Evolutionary conservation across 2,113 vertebrate species (phyloP).

Genomic region (Chauna torquata): DNA sequence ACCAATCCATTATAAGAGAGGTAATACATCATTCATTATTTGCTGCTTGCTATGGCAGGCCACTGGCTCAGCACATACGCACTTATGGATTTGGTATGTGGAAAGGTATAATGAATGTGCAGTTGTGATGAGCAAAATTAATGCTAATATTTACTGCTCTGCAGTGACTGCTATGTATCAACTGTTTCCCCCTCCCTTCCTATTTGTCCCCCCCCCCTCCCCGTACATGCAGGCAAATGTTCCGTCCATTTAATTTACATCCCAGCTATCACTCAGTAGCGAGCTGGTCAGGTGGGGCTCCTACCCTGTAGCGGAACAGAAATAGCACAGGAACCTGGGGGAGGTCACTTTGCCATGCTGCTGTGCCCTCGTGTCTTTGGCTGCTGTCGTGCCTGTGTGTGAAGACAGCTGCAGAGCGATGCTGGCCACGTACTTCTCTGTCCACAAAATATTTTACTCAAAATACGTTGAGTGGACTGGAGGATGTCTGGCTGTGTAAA

Average conservation of each 20-base stretch:
- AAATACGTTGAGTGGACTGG: background rate
- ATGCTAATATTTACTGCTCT: conserved; percentile 31
- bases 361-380: background rate
- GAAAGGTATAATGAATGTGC: conserved; percentile 6
- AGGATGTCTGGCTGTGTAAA: background rate
- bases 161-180: background rate
- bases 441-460: background rate
- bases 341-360: background rate
- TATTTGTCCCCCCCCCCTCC: background rate
- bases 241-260: background rate
- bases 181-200: background rate
- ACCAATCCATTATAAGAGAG: conserved; percentile 23
- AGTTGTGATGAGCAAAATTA: background rate
- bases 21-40: conserved; percentile 37
- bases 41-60: conserved; percentile 26
- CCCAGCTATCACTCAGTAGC: background rate
- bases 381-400: background rate
- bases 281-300: background rate
- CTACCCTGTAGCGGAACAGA: background rate
- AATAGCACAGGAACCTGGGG: background rate
- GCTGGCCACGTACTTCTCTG: background rate
- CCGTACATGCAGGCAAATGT: background rate
- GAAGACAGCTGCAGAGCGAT: background rate
- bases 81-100: background rate
- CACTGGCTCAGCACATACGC: conserved; percentile 4